Evolutionary conservation across 92 coral and sea anemone genomes (phyloP), one percentile per base, ranked within the genome.

Genomic region (Phymanthus crucifer): DNA sequence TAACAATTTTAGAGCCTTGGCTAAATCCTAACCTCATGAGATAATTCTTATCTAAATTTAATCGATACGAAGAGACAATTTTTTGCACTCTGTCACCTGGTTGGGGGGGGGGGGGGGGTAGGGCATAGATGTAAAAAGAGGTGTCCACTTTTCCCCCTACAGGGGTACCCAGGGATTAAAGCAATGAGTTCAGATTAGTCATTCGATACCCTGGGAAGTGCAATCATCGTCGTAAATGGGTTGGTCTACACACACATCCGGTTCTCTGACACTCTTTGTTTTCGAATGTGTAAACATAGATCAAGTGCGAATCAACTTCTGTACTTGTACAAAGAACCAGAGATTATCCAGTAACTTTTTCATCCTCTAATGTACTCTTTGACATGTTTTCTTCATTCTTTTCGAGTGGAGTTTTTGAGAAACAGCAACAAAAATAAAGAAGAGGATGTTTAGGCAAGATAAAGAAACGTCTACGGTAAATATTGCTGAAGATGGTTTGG

Each of bases 181-280:
- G 34, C 68, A 4, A 27, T 61, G 32, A 29, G 70, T 19, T 56
- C 21, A 14, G 45, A 11, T 32, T 50, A 56, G 90, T 71, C 67
- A 93, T 86, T 35, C 81, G 89, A 89, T 73, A 83, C 87, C 88
- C 29, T 38, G 54, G 47, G 84, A 74, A 50, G 38, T 75, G 73
- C 69, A 66, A 70, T 68, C 29, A 64, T 16, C 52, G 54, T 35
- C 26, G 31, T 32, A 33, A 43, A 40, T 40, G 75, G 83, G 66
- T 46, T 52, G 83, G 83, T 32, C 70, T 69, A 47, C 38, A 73
- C 87, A 66, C 76, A 82, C 86, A 80, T 86, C 89, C 86, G 89
- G 90, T 65, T 38, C 33, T 56, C 12, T 46, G 83, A 77, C 73
- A 69, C 26, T 69, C 19, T 69, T 32, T 69, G 73, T 69, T 34